Evolutionary conservation across 2,113 vertebrate species (phyloP), one percentile per base, ranked within the genome.

Genomic region (Eurystomus gularis): DNA sequence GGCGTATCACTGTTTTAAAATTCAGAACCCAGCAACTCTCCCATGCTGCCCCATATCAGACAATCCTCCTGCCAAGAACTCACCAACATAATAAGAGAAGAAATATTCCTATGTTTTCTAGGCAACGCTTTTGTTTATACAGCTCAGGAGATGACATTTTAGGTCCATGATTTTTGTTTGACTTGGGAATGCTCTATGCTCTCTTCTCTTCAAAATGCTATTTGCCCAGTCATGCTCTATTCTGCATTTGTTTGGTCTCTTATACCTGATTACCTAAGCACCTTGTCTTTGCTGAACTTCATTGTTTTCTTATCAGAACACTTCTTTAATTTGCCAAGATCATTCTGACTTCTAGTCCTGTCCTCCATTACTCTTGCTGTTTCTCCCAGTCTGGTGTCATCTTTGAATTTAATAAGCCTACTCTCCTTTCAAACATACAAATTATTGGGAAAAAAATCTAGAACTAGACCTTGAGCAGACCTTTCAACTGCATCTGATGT

Each of bases 1-100:
- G 12, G 26, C 0, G 0, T 18, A 23, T 3, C 0, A 2, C 9
- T 55, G 57, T 48, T 92, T 61, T 57, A 61, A 80, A 93, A 88
- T 55, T 69, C 44, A 51, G 76, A 83, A 72, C 12, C 6, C 23
- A 61, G 11, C 11, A 80, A 61, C 48, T 76, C 40, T 52, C 54
- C 33, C 18, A 48, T 40, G 14, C 44, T 90, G 55, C 10, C 33
- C 16, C 9, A 25, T 9, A 62, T 58, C 69, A 71, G 51, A 57
- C 1, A 76, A 69, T 48, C 24, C 6, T 88, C 73, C 26, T 64
- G 78, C 33, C 52, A 91, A 85, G 17, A n/a, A 44, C 16, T 72
- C 24, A 49, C 5, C 18, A 65, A 23, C 1, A 2, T 35, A 60
- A 5, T 21, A 62, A 48, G 23, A 89, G 23, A 78, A 87, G 0